These are phyloP conservation scores for Drosophila burlai DNA, from an alignment of 1,140 invertebrate species.

Conservation along the genomic window DNA sequence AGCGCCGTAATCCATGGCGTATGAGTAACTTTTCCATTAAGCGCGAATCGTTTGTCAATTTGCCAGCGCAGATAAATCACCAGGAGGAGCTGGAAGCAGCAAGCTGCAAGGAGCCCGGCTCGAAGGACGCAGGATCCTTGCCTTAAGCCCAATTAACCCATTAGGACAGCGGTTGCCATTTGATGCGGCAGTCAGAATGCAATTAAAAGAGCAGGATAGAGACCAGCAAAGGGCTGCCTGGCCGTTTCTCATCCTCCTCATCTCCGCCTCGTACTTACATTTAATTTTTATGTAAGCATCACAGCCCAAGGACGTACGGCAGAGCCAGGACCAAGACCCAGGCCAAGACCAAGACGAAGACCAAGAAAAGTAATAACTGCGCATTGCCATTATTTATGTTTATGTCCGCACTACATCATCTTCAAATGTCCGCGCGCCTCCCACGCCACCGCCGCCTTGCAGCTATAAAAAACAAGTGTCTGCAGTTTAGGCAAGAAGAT, in stretches of 20 bases:
- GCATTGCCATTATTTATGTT: slow-evolving; percentile 82
- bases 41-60: slow-evolving; percentile 70
- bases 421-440: slow-evolving; percentile 70
- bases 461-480: slow-evolving; percentile 79
- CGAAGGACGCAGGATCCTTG: slow-evolving; percentile 36
- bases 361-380: slow-evolving; percentile 78
- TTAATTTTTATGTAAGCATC: slow-evolving; percentile 76
- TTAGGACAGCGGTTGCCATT: slow-evolving; percentile 63
- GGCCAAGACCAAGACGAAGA: slow-evolving; percentile 20
- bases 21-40: slow-evolving; percentile 71
- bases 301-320: slow-evolving; percentile 58
- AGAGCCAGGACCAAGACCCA: slow-evolving; percentile 6
- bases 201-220: slow-evolving; percentile 62
- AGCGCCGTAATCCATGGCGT: slow-evolving; percentile 25
- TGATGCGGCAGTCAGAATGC: slow-evolving; percentile 74
- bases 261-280: slow-evolving; percentile 42
- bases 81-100: not conserved
- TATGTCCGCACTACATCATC: slow-evolving; percentile 82
- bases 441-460: slow-evolving; percentile 18
- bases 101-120: not conserved
- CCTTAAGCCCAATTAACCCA: slow-evolving; percentile 78
- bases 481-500: slow-evolving; percentile 21
- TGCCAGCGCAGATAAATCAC: slow-evolving; percentile 61
- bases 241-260: slow-evolving; percentile 6
- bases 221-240: slow-evolving; percentile 7